Evolutionary conservation across 2,113 vertebrate species (phyloP), one percentile per base, ranked within the genome.

Genomic region (Lepus europaeus): DNA sequence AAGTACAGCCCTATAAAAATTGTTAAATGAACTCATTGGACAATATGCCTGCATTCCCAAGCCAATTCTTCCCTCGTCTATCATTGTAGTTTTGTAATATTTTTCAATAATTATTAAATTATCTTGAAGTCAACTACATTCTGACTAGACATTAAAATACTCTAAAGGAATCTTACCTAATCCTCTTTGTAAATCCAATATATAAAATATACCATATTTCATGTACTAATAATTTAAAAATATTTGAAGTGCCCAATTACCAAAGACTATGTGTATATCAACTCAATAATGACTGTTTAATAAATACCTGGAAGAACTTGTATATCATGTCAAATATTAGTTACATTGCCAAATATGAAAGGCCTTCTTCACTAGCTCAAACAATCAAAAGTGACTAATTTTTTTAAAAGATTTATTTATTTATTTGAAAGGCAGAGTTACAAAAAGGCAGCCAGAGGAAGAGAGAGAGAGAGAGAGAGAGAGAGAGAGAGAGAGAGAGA

Each of bases 281-380:
- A 63, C 23, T 90, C 11, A 91, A 39, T 68, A 97, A 76, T 27
- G 23, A 3, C 22, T 68, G 2, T 6, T 92, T 14, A 89, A 91
- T n/a, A 73, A 87, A 56, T 80, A 49, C 87, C 72, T 94, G 9
- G 89, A 92, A 84, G 16, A 5, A 91, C 25, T 89, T 92, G 36
- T n/a, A 78, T 72, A 91, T 95, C 51, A 82, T 33, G 86, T 59
- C 9, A 96, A 64, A 76, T 59, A 78, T 63, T 89, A 87, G 36
- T 29, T 85, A 23, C 77, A 88, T 8, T 94, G n/a, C 27, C 72
- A 96, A 93, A 56, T 90, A 92, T 81, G 25, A 92, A 68, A 64
- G 25, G 61, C 8, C 81, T 90, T 73, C 53, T 94, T 87, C 22
- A 86, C 19, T 83, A 91, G n/a, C 6, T 85, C 56, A 84, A 84